Evolutionary conservation across 2,797 vertebrate genomes (phyloP), one percentile per base, ranked within the genome.

Genomic region (Trichosurus vulpecula): DNA sequence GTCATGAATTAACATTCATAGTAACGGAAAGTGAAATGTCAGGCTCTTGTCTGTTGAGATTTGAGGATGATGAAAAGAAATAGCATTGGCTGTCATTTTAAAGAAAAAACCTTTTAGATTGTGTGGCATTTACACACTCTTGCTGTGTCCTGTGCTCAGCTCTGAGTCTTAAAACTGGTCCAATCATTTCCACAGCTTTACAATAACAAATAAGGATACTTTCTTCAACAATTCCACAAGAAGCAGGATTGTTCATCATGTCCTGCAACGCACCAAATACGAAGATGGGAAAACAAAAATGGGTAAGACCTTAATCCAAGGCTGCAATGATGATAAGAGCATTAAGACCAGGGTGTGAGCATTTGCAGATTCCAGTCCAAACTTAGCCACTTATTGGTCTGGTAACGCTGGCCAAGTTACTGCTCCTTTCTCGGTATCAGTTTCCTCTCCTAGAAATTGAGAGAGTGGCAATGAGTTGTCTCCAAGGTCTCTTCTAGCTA

Each of bases 191-290:
- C 81, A 98, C 98, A 99, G 99, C 97, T 99, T 99, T 98, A 99
- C 99, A 0, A 99, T 99, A 99, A 99, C 99, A 99, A 99, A 99
- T 98, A 99, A 99, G 98, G 99, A 99, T 97, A 99, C 99, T 13
- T 99, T 99, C 98, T 99, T 99, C 98, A 99, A 99, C 98, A 99
- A 99, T 97, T 99, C 99, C 53, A 99, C 99, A 81, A 99, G 99
- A 98, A 99, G 99, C 98, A 99, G 99, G 97, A 99, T 99, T 54
- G 99, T 99, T 35, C 99, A 99, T 98, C 99, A 99, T 92, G 99
- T 99, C 97, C 98, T 99, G 52, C 99, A 99, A 98, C 99, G 99
- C 95, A 99, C 99, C 9, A 99, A 99, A 97, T 99, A 99, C 66
- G 99, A 99, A 98, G 99, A 99, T 0, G 99, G 99, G 54, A 99